phyloP scores from a whole-genome alignment of 2,113 vertebrate genomes.

The Planiliza haematocheilus region DNA sequence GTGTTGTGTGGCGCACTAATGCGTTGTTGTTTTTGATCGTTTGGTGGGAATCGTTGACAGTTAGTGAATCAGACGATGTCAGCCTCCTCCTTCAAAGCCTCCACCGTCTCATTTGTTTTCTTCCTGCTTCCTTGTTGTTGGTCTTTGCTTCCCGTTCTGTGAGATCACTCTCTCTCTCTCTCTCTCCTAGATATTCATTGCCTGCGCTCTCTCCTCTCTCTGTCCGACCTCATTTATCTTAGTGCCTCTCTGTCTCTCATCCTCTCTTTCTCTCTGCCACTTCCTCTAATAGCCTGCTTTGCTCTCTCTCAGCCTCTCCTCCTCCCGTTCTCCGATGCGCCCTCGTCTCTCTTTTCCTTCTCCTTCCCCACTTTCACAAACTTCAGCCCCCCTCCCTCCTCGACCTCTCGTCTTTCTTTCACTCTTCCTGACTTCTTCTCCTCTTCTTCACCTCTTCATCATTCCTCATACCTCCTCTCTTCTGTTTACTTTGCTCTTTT shows the following conservation, averaged over 20 bases:
- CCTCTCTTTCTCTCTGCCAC: conserved; percentile 31
- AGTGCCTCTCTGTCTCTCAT: conserved; percentile 38
- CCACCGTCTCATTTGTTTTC: conserved; percentile 14
- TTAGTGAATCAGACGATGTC: conserved; percentile 15
- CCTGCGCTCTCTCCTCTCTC: conserved; percentile 30
- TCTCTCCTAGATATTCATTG: conserved; percentile 25
- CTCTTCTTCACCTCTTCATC: background rate
- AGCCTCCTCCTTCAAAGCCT: conserved; percentile 15
- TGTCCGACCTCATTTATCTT: conserved; percentile 63
- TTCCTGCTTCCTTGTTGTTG: conserved; percentile 29
- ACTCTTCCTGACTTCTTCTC: conserved; percentile 16
- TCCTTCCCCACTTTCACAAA: conserved; percentile 25
- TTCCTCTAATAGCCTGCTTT: conserved; percentile 52
- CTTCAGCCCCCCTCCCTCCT: conserved; percentile 8
- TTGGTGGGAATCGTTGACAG: conserved; percentile 26
- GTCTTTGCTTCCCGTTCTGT: conserved; percentile 37
- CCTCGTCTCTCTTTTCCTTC: conserved; percentile 19
- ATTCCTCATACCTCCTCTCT: background rate
- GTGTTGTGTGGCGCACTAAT: conserved; percentile 2
- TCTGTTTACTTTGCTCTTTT: conserved; percentile 6
- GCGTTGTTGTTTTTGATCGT: conserved; percentile 1
- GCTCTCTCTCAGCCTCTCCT: conserved; percentile 31
- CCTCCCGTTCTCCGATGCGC: conserved; percentile 37
- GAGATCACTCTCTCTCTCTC: conserved; percentile 23
- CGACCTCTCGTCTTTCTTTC: too few relatives aligned